Percentiles rank a stretch among this genome's conserved stretches.
phyloP scores from a whole-genome alignment of 2,797 vertebrate genomes.

The Eupleurogrammus muticus region DNA sequence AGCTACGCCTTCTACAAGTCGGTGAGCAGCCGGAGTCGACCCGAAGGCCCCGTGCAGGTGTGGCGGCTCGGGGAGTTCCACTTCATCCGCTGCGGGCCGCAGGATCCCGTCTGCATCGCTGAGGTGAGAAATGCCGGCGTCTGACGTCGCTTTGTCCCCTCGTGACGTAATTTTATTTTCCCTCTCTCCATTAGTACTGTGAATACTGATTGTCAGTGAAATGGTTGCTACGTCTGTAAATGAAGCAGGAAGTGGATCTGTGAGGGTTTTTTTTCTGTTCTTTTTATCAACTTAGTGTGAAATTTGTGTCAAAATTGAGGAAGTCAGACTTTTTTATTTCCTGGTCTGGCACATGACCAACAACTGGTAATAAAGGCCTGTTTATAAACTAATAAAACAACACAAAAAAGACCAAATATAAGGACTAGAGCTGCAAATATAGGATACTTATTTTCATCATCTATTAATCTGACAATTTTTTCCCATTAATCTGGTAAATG shows the following conservation, averaged over 20 bases:
- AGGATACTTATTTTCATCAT: no score
- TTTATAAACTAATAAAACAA: no score
- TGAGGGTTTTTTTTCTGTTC: not conserved
- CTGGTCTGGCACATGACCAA: not conserved
- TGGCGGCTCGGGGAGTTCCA: conserved; percentile 88
- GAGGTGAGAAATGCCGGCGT: conserved; percentile 70
- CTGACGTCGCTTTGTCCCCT: not conserved
- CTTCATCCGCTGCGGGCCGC: conserved; percentile 83
- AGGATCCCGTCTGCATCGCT: conserved; percentile 85
- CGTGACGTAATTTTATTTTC: not conserved
- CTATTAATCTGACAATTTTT: no score
- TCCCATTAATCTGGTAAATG: no score
- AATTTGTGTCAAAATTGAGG: not conserved
- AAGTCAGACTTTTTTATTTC: not conserved
- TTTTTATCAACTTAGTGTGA: not conserved
- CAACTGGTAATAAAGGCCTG: no score
- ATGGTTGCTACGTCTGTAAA: no score
- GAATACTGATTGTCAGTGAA: not conserved
- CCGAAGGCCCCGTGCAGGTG: conserved; percentile 68
- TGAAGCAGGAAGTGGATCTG: no score
- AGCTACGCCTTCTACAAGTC: conserved; percentile 88
- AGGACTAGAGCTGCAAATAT: no score
- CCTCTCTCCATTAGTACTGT: not conserved
- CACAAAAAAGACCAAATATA: no score
- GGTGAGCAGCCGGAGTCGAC: conserved; percentile 73